Conservation (phyloP, 1,140 invertebrate genomes). For the Nasonia giraulti region DNA sequence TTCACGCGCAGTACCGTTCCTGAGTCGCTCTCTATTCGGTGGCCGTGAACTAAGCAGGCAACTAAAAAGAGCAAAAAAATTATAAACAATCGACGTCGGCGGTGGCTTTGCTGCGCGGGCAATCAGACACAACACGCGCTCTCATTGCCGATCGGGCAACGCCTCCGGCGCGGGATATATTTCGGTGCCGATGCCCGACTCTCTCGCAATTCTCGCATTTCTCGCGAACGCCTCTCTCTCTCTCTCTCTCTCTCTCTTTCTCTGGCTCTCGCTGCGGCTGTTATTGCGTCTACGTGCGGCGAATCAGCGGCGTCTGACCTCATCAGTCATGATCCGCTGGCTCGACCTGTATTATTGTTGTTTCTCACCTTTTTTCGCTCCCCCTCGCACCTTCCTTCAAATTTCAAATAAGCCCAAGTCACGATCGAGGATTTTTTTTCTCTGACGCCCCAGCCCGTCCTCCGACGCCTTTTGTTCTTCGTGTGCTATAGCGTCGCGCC, state of each 20-base stretch:
- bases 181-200: conserved; percentile 7
- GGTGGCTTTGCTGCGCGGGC: not conserved
- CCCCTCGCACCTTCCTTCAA: not conserved
- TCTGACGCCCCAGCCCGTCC: not conserved
- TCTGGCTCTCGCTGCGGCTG: no score
- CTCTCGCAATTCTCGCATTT: no score
- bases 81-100: conserved; percentile 11
- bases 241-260: no score
- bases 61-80: not conserved
- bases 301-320: conserved; percentile 3
- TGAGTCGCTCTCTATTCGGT: no score
- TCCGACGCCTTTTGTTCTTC: not conserved
- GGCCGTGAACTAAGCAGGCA: no score
- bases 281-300: not conserved
- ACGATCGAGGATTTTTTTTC: conserved; percentile 49
- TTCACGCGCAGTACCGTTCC: no score
- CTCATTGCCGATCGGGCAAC: not conserved
- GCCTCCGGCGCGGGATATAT: not conserved
- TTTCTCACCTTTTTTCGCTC: no score
- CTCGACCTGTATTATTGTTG: conserved; percentile 8
- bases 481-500: not conserved
- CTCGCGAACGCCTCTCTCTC: not conserved
- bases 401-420: conserved; percentile 31
- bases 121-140: conserved; percentile 24
- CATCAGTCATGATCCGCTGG: not conserved